Evolutionary conservation across 2,797 vertebrate genomes (phyloP).

Genomic region (Falco rusticolus): DNA sequence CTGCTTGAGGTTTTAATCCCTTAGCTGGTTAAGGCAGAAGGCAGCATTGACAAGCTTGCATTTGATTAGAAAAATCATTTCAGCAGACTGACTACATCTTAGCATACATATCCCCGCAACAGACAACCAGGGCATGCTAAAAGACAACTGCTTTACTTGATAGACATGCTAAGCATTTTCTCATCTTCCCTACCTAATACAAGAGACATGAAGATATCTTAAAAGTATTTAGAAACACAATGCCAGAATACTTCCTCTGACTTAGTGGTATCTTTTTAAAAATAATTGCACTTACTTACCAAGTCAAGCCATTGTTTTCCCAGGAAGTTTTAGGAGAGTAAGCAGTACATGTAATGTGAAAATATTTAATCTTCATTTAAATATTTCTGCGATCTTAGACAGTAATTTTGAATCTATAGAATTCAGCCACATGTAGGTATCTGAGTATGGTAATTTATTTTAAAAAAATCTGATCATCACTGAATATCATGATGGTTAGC

Average conservation of each 20-base stretch:
- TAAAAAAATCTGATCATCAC: background rate
- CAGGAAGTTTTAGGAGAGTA: background rate
- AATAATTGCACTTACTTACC: background rate
- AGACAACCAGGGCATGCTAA: conserved; percentile 55
- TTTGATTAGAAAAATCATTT: conserved; percentile 32
- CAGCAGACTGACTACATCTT: conserved; percentile 25
- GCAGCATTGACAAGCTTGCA: conserved; percentile 20
- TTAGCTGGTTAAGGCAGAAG: conserved; percentile 1
- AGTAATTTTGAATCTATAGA: background rate
- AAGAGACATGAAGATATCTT: conserved; percentile 49
- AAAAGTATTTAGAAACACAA: conserved; percentile 1
- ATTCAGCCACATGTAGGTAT: background rate
- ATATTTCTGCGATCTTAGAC: background rate
- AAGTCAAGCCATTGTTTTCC: background rate
- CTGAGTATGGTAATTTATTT: background rate
- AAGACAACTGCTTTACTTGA: conserved; percentile 54
- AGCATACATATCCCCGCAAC: conserved; percentile 43
- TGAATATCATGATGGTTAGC: background rate
- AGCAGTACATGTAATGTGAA: background rate
- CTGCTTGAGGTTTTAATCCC: background rate
- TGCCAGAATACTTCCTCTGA: conserved; percentile 26
- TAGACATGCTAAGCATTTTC: conserved; percentile 57
- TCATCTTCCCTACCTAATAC: conserved; percentile 48
- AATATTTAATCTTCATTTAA: background rate
- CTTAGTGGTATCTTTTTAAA: background rate